These are phyloP conservation scores for Smithornis capensis DNA, from an alignment of 2,113 vertebrate genomes.

Conservation along the genomic window DNA sequence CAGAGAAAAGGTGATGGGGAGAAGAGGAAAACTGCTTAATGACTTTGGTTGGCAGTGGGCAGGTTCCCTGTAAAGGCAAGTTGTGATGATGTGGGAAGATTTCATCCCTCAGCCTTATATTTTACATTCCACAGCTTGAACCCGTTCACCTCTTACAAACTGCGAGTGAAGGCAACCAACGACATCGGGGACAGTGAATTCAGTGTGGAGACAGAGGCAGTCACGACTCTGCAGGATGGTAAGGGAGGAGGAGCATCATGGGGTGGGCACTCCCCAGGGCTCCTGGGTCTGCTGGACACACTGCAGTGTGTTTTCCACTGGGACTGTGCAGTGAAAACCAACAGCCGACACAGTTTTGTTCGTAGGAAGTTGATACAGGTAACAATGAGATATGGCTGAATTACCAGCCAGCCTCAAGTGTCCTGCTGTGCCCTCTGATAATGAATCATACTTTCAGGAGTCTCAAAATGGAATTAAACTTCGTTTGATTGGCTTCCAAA, in stretches of 20 bases:
- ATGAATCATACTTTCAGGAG: slow-evolving; percentile 59
- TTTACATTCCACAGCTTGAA: slow-evolving; percentile 76
- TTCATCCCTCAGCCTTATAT: neutral
- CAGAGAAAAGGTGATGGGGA: fast-evolving
- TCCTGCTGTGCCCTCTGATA: slow-evolving; percentile 35
- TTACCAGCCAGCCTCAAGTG: neutral
- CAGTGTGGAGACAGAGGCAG: slow-evolving; percentile 85
- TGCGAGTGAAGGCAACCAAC: slow-evolving; percentile 94
- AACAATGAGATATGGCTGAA: neutral
- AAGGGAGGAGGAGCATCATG: slow-evolving; percentile 18
- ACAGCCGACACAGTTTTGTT: neutral
- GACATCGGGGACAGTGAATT: slow-evolving; percentile 92
- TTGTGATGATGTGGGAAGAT: neutral
- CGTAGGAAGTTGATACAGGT: neutral
- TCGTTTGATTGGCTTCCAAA: slow-evolving; percentile 66
- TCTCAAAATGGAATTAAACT: slow-evolving; percentile 57
- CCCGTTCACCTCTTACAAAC: slow-evolving; percentile 92
- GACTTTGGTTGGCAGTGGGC: neutral
- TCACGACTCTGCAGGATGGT: slow-evolving; percentile 95
- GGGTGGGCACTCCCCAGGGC: fast-evolving
- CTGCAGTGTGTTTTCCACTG: neutral
- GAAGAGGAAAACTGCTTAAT: neutral
- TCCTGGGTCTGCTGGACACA: neutral
- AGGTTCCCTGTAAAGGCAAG: neutral
- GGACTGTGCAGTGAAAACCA: neutral